phyloP scores from a whole-genome alignment of 2,113 vertebrate species.

The Cervus canadensis region DNA sequence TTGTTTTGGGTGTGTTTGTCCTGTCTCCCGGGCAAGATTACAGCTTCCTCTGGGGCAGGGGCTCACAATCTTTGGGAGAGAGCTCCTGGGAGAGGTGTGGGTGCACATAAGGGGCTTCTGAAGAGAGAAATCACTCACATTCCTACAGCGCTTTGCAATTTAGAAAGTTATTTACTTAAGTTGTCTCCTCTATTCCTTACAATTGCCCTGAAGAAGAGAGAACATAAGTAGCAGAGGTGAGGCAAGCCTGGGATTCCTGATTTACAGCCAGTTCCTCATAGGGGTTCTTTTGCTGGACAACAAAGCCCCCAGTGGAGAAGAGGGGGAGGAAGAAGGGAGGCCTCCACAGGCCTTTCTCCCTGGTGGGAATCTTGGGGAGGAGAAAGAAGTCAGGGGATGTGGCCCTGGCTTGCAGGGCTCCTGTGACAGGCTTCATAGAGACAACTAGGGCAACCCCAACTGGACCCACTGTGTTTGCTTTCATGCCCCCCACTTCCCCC shows the following conservation, averaged over 20 bases:
- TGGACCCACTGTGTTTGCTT: neutral
- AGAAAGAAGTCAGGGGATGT: neutral
- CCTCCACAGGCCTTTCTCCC: neutral
- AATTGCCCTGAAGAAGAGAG: neutral
- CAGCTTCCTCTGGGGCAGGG: conserved; percentile 14
- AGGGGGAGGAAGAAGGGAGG: neutral
- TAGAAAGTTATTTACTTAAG: neutral
- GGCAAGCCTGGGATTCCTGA: neutral
- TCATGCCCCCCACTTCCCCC: neutral
- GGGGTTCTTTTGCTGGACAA: neutral
- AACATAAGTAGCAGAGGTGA: neutral
- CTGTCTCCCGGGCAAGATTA: conserved; percentile 21
- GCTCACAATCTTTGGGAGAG: neutral
- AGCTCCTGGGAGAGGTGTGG: neutral
- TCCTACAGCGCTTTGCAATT: neutral
- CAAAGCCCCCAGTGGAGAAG: neutral
- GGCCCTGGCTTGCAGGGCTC: neutral
- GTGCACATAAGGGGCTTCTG: neutral
- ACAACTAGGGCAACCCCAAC: neutral
- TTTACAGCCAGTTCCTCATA: neutral
- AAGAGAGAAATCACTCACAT: neutral
- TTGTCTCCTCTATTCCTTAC: neutral
- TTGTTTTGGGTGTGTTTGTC: conserved; percentile 57
- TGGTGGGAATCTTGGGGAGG: neutral
- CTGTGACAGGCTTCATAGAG: neutral